phyloP scores from a whole-genome alignment of 2,888 invertebrate genomes.

The Taenaris catops region DNA sequence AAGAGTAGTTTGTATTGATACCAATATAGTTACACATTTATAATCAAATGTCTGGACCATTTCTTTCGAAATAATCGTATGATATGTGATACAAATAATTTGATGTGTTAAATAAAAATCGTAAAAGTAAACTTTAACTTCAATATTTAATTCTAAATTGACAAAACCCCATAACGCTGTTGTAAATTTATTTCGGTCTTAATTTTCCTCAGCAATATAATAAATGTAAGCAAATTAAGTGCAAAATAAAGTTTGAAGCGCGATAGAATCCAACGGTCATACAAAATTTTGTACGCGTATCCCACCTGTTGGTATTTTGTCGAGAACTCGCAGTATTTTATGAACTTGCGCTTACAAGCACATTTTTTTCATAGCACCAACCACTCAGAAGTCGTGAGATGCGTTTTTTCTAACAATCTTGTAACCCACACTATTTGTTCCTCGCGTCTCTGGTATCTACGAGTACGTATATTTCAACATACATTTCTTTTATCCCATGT shows the following conservation, averaged over 20 bases:
- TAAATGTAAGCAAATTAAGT: conserved; percentile 7
- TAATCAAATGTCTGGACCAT: no score
- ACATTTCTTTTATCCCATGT: conserved; percentile 24
- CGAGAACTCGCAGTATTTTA: conserved; percentile 11
- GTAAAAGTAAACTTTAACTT: no score
- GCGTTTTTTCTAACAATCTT: conserved; percentile 52
- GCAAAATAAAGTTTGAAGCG: conserved; percentile 21
- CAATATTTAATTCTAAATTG: no score
- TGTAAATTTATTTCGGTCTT: conserved; percentile 3
- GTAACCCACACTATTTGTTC: conserved; percentile 46
- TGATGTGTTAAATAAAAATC: no score
- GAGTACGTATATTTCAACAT: conserved; percentile 13
- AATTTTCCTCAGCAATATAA: conserved; percentile 6
- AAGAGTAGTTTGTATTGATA: no score
- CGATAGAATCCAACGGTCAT: no score
- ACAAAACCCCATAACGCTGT: no score
- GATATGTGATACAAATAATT: no score
- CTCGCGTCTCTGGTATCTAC: conserved; percentile 9
- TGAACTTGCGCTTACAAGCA: conserved; percentile 10
- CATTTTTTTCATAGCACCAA: conserved; percentile 48
- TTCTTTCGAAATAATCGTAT: no score
- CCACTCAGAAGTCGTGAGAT: conserved; percentile 66
- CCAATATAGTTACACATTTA: no score
- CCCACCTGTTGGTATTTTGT: no score
- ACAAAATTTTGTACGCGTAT: no score